These are phyloP conservation scores for Adoxophyes honmai DNA, from an alignment of 1,140 invertebrate species.

Conservation along the genomic window DNA sequence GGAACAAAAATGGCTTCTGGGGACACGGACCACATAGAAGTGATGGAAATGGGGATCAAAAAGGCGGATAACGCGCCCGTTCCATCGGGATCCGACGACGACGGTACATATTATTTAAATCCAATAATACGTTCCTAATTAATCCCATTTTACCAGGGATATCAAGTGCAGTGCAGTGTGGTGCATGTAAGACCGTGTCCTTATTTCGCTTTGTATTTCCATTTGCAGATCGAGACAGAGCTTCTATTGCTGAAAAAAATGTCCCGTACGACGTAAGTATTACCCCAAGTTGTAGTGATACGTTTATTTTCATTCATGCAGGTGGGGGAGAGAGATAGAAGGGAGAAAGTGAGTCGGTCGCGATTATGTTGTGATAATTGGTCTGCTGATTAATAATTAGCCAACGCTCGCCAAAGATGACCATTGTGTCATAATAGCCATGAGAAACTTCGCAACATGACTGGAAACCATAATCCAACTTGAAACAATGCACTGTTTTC, in stretches of 20 bases:
- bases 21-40: conserved; percentile 76
- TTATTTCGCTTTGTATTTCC: conserved; percentile 38
- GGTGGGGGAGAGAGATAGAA: conserved; percentile 12
- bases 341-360: conserved; percentile 21
- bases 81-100: conserved; percentile 56
- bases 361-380: conserved; percentile 2
- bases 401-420: neutral
- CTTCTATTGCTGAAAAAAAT: conserved; percentile 68
- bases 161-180: conserved; percentile 26
- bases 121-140: conserved; percentile 34
- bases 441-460: neutral
- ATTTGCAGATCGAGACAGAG: conserved; percentile 65
- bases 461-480: too few relatives aligned
- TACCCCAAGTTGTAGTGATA: conserved; percentile 17
- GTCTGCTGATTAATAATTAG: conserved; percentile 19
- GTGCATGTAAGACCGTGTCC: conserved; percentile 22
- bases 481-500: too few relatives aligned
- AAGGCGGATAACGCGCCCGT: conserved; percentile 53
- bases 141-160: conserved; percentile 28
- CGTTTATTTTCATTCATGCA: conserved; percentile 45
- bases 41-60: conserved; percentile 63
- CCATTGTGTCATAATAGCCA: neutral
- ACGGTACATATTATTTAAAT: conserved; percentile 53
- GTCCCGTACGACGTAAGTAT: conserved; percentile 69
- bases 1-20: conserved; percentile 82